A percentile compares a stretch with the other conserved stretches of the same genome.
phyloP scores from a whole-genome alignment of 2,888 invertebrate species.

The Nomada fucata region DNA sequence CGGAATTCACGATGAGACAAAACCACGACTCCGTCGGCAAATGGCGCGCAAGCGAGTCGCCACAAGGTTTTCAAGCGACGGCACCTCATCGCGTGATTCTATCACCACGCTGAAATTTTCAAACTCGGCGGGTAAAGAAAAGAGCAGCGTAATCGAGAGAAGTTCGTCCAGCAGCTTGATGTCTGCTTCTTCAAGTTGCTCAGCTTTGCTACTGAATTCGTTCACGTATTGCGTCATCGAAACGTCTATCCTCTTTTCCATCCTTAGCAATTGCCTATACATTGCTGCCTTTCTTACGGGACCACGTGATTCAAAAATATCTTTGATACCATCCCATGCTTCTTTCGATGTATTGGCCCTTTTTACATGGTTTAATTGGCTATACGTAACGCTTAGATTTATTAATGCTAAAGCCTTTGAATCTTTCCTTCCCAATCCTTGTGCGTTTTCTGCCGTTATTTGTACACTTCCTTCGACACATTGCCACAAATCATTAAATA shows the following conservation, averaged over 20 bases:
- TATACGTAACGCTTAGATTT: slow-evolving; percentile 10
- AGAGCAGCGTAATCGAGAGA: slow-evolving; percentile 27
- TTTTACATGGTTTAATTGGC: slow-evolving; percentile 13
- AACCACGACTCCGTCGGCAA: no score
- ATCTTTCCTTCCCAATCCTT: not conserved
- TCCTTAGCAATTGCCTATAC: slow-evolving; percentile 16
- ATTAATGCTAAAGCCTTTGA: not conserved
- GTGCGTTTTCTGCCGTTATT: not conserved
- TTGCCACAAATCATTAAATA: not conserved
- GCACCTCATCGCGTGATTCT: not conserved
- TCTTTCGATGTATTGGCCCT: slow-evolving; percentile 4
- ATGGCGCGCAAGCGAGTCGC: no score
- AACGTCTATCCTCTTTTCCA: not conserved
- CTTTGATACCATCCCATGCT: slow-evolving; percentile 10
- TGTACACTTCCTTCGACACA: not conserved
- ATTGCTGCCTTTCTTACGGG: slow-evolving; percentile 15
- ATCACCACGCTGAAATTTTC: not conserved
- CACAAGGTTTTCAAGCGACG: not conserved
- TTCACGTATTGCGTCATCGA: slow-evolving; percentile 25
- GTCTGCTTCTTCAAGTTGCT: slow-evolving; percentile 9
- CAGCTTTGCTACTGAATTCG: slow-evolving; percentile 2
- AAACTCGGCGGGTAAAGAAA: slow-evolving; percentile 11
- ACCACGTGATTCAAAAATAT: slow-evolving; percentile 8
- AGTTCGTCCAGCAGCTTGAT: slow-evolving; percentile 33
- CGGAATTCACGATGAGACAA: no score